These are phyloP conservation scores for Picathartes gymnocephalus DNA, from an alignment of 2,113 vertebrate species.

Conservation along the genomic window DNA sequence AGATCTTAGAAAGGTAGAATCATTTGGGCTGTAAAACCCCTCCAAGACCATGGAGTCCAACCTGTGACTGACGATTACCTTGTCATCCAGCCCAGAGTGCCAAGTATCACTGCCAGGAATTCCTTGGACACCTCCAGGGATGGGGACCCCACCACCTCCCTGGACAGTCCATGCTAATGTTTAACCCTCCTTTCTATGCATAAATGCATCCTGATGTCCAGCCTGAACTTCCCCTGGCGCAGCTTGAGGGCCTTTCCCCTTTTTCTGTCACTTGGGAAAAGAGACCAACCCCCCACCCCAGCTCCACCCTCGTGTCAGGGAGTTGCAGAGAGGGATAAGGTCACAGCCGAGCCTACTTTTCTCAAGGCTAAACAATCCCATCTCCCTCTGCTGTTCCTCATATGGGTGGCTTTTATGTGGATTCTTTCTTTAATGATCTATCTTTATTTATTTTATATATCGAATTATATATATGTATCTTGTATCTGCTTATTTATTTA, in stretches of 20 bases:
- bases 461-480: accelerated
- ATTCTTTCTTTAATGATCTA: background rate
- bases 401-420: background rate
- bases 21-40: background rate
- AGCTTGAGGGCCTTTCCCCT: background rate
- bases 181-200: background rate
- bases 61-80: accelerated
- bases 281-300: accelerated
- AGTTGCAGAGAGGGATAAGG: background rate
- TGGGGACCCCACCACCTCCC: background rate
- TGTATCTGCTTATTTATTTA: background rate
- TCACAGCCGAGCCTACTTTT: background rate
- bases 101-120: background rate
- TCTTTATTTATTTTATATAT: background rate
- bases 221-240: background rate
- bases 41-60: accelerated
- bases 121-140: background rate
- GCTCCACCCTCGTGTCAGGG: background rate
- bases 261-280: background rate
- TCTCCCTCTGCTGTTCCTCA: background rate
- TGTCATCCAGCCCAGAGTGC: background rate
- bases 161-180: background rate
- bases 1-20: background rate
- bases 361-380: background rate
- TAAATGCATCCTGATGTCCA: background rate